Evolutionary conservation across 2,113 vertebrate genomes (phyloP).

Genomic region (Climacteris rufus): DNA sequence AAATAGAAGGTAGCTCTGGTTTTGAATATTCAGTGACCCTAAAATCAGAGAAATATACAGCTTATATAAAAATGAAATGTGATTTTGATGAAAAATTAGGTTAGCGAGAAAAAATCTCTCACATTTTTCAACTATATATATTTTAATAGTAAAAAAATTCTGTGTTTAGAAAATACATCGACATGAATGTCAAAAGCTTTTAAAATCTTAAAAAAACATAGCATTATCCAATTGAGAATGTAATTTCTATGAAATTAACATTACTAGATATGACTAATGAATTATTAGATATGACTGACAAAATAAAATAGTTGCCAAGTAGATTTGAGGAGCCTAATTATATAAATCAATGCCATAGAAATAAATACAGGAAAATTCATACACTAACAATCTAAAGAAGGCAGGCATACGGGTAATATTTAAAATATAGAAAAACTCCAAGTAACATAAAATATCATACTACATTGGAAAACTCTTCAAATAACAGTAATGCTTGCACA

Average conservation of each 20-base stretch:
- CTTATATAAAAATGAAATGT: not conserved
- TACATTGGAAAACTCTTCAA: not conserved
- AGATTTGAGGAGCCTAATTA: not conserved
- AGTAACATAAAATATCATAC: not conserved
- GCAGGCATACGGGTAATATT: not conserved
- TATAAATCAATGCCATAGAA: not conserved
- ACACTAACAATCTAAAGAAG: not conserved
- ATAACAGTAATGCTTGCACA: rapidly evolving
- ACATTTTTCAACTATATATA: not conserved
- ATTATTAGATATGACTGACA: not conserved
- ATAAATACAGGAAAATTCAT: not conserved
- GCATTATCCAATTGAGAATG: not conserved
- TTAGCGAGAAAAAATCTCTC: not conserved
- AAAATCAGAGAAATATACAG: not conserved
- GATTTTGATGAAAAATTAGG: not conserved
- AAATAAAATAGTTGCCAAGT: not conserved
- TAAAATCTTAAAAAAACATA: not conserved
- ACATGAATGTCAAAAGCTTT: not conserved
- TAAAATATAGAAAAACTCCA: not conserved
- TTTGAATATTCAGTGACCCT: not conserved
- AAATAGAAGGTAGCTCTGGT: not conserved
- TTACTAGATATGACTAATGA: too few species aligned
- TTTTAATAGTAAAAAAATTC: not conserved
- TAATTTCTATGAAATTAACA: not conserved
- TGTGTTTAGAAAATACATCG: not conserved